Base-by-base conservation (phyloP, 2,888 invertebrate genomes). In the Drosophila cognata region DNA sequence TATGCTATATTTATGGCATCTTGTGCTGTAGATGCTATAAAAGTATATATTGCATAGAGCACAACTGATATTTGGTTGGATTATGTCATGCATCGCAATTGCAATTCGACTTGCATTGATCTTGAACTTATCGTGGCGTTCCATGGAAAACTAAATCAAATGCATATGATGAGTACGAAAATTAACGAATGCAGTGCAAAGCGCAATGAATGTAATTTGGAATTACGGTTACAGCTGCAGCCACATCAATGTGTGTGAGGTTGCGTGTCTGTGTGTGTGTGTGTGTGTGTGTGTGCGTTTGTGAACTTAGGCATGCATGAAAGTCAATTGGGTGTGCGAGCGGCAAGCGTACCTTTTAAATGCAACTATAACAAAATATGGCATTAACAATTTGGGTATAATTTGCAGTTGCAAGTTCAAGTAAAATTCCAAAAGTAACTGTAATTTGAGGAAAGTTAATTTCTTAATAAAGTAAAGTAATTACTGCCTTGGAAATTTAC, bases 241-340 rank as follows among this genome's bases (percentile, higher is more conserved):
- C 52, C 57, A 73, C 62, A 70, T 69, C 58, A 53, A 69, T 58
- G 60, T 75, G 31, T 52, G 21, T 38, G 48, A 58, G 21, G 21
- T 13, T 52, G 18, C 25, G 7, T 66, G 51, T 52, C 21, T n/a
- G n/a, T n/a, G n/a, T n/a, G n/a, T n/a, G 16, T 41, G 41, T 43
- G n/a, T 41, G 51, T 63, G 13, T 63, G 50, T 66, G 51, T 61
- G 38, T 53, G 48, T 43, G 35, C 63, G 35, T 52, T 48, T 57
- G 43, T 62, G 35, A 65, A 21, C 59, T 59, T 59, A 67, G 33
- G 71, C 63, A 51, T 73, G 68, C 68, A 70, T 69, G 53, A 74
- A 74, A 79, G 80, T 82, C 85, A 79, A 80, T 80, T 77, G 82
- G 77, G 77, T 84, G 82, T 74, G 77, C 65, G 55, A 61, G 73